Evolutionary conservation across 2,113 vertebrate genomes (phyloP).

Genomic region (Sorex araneus): DNA sequence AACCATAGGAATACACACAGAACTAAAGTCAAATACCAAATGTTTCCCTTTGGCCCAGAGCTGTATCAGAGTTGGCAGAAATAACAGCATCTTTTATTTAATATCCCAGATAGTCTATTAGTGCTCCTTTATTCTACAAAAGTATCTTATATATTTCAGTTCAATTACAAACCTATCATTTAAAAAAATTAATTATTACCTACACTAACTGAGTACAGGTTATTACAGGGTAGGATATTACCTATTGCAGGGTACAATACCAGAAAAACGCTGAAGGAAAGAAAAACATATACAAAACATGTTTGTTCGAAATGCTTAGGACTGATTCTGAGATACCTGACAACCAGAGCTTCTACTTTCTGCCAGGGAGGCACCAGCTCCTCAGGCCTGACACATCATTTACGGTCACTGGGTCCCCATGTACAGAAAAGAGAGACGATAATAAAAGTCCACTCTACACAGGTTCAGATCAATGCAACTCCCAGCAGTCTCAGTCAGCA

Average conservation of each 20-base stretch:
- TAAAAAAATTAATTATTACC: conserved; percentile 36
- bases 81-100: background rate
- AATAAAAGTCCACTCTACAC: too few species aligned
- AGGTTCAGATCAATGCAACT: too few species aligned
- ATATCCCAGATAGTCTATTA: background rate
- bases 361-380: background rate
- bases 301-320: background rate
- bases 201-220: background rate
- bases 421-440: background rate
- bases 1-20: background rate
- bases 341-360: background rate
- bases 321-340: background rate
- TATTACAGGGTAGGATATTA: background rate
- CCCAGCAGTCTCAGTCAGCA: background rate
- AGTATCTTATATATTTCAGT: background rate
- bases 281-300: background rate
- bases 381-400: background rate
- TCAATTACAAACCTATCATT: background rate
- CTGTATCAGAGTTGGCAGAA: background rate
- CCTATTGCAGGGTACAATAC: background rate
- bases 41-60: background rate
- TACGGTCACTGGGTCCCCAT: background rate
- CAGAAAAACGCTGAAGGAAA: background rate
- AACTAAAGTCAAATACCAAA: background rate
- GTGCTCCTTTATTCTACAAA: background rate